Conservation (phyloP, 2,797 vertebrate species). For the Hozukius guyotensis region DNA sequence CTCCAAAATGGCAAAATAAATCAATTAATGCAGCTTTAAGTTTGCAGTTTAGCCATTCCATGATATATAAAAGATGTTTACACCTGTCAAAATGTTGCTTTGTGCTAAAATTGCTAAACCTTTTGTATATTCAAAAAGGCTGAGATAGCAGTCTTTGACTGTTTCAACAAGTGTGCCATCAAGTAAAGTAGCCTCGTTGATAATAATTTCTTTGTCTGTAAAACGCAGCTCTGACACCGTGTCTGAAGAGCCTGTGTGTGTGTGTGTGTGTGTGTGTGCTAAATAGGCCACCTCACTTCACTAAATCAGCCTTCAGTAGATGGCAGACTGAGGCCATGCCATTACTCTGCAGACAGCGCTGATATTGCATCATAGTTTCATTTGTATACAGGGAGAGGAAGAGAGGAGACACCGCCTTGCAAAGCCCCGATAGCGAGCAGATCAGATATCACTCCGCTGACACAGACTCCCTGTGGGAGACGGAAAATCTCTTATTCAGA, state of each 20-base stretch:
- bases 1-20: neutral
- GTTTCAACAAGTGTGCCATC: neutral
- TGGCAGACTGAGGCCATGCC: conserved; percentile 2
- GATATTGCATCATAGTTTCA: neutral
- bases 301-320: conserved; percentile 13
- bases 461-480: conserved; percentile 14
- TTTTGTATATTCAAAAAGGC: too few species aligned
- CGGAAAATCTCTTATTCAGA: conserved; percentile 37
- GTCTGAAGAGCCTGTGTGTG: conserved; percentile 8
- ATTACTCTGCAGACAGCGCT: conserved; percentile 5
- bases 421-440: conserved; percentile 1
- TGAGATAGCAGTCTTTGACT: neutral
- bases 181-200: neutral
- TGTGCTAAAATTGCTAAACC: too few species aligned
- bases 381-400: conserved; percentile 19
- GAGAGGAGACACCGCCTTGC: neutral
- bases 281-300: conserved; percentile 26
- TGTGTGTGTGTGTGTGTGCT: neutral
- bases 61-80: too few species aligned
- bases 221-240: neutral
- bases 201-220: neutral
- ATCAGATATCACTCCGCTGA: conserved; percentile 25
- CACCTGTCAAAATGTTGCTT: too few species aligned
- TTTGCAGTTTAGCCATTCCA: too few species aligned
- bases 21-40: too few species aligned